These are phyloP conservation scores for Kuschelorhynchus macadamiae DNA, from an alignment of 2,888 invertebrate genomes.

Conservation along the genomic window DNA sequence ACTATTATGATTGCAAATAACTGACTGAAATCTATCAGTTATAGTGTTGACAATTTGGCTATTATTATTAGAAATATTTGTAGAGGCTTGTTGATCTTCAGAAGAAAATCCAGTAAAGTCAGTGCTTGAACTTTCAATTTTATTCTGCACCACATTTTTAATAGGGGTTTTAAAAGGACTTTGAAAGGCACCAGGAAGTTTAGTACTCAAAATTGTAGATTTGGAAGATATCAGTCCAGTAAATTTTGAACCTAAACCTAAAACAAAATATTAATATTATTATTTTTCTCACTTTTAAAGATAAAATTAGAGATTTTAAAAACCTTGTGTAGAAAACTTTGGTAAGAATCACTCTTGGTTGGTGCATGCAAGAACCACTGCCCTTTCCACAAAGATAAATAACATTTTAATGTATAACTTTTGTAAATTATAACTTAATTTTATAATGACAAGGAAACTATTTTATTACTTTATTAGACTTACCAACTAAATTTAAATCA, in stretches of 20 bases:
- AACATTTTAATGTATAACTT: too few species aligned
- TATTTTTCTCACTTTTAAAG: background rate
- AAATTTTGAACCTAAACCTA: conserved; percentile 9
- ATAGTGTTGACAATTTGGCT: conserved; percentile 8
- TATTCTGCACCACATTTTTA: conserved; percentile 4
- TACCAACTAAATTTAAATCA: too few species aligned
- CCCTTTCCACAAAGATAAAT: too few species aligned
- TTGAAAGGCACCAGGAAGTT: background rate
- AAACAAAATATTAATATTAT: conserved; percentile 18
- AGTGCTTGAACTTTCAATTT: background rate
- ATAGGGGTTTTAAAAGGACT: conserved; percentile 12
- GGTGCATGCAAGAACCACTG: too few species aligned
- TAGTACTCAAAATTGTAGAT: background rate
- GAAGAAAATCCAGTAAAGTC: conserved; percentile 27
- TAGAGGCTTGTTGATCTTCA: conserved; percentile 19
- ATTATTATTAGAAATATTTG: conserved; percentile 6
- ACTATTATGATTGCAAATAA: background rate
- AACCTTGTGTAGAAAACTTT: too few species aligned
- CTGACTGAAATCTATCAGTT: conserved; percentile 2
- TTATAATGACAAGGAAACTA: too few species aligned
- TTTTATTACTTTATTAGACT: too few species aligned
- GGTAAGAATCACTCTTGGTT: too few species aligned
- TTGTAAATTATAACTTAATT: too few species aligned
- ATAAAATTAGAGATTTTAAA: too few species aligned
- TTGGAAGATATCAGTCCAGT: background rate